Conservation (phyloP, 2,113 vertebrate genomes). For the Albula glossodonta region DNA sequence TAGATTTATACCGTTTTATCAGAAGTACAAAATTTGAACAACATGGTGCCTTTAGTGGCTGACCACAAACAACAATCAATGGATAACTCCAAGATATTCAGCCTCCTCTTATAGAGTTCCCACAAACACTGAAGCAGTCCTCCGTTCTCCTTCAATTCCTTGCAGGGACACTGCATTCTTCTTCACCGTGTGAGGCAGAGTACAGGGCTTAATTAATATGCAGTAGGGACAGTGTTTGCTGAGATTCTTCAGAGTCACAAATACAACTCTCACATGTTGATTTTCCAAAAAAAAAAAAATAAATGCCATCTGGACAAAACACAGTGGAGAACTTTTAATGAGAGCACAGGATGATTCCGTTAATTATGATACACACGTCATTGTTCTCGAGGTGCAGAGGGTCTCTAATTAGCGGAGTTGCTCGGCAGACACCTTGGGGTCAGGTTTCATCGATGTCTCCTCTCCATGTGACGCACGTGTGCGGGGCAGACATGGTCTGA, state of each 20-base stretch:
- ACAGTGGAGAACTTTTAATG: background rate
- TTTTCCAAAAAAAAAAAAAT: background rate
- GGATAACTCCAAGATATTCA: too few relatives aligned
- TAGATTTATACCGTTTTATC: too few relatives aligned
- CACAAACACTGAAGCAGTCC: background rate
- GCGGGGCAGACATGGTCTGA: background rate
- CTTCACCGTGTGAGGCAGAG: slow-evolving; percentile 1
- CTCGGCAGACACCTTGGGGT: too few relatives aligned
- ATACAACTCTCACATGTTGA: slow-evolving; percentile 4
- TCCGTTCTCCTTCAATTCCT: background rate
- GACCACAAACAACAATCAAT: background rate
- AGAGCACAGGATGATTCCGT: background rate
- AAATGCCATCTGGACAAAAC: slow-evolving; percentile 9
- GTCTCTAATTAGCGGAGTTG: background rate
- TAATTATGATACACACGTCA: slow-evolving; percentile 10
- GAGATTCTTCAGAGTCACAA: background rate
- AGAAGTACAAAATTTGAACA: background rate
- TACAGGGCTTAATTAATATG: background rate
- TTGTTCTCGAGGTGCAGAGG: background rate
- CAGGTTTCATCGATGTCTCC: background rate
- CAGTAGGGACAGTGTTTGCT: background rate
- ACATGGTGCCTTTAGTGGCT: background rate
- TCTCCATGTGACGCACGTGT: background rate
- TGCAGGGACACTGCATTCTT: background rate
- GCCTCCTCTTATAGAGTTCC: background rate